These are phyloP conservation scores for Lytechinus pictus DNA, from an alignment of 35 echinoderm and acorn worm species.

Conservation along the genomic window DNA sequence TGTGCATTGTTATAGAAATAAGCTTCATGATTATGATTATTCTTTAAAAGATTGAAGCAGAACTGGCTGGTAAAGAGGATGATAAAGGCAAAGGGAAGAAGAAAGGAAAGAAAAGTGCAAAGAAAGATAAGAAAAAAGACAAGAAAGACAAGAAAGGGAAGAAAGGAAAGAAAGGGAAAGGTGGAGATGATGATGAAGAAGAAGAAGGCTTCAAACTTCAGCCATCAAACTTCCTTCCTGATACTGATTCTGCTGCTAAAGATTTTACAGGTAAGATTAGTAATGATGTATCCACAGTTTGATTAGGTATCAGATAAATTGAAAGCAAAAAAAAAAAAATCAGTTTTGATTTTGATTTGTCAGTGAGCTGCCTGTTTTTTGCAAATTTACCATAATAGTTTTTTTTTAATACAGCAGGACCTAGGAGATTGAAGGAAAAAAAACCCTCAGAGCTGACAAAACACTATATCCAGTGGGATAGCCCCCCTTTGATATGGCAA, in stretches of 20 bases:
- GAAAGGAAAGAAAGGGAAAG: conserved; percentile 96
- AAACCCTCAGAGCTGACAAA: too few species aligned
- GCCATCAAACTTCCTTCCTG: conserved; percentile 80
- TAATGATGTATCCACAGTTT: not conserved
- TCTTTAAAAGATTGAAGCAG: conserved; percentile 77
- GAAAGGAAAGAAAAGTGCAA: conserved; percentile 83
- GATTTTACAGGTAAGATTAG: conserved; percentile 1
- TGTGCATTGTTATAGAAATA: too few species aligned
- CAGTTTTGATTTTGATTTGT: too few species aligned
- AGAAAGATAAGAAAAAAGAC: conserved; percentile 92
- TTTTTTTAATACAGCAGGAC: too few species aligned
- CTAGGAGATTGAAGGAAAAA: too few species aligned
- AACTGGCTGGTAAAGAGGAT: conserved; percentile 83
- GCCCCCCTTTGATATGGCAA: too few species aligned
- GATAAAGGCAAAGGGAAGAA: conserved; percentile 92
- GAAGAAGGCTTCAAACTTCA: conserved; percentile 94
- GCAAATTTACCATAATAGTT: too few species aligned
- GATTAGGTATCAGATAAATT: not conserved
- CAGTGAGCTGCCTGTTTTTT: too few species aligned
- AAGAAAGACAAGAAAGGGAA: conserved; percentile 98
- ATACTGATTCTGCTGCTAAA: conserved; percentile 41
- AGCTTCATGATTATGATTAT: not conserved
- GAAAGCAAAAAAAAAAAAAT: too few species aligned
- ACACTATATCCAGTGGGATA: too few species aligned
- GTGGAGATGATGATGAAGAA: conserved; percentile 98